phyloP scores from a whole-genome alignment of 2,888 invertebrate genomes.

The Apamea monoglypha region DNA sequence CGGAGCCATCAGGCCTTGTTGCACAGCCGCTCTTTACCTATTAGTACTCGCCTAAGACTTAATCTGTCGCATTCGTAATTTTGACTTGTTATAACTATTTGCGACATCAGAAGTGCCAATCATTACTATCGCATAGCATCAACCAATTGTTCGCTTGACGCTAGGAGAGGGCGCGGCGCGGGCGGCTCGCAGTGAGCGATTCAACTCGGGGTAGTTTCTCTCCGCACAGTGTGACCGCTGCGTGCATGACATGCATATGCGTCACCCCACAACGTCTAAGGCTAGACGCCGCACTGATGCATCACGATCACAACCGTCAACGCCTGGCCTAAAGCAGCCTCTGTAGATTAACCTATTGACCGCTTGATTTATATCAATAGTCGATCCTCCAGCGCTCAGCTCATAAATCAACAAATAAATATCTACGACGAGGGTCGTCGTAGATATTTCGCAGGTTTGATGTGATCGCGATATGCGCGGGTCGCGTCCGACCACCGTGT shows the following conservation, averaged over 20 bases:
- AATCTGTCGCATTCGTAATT: background rate
- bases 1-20: background rate
- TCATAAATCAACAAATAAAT: too few relatives aligned
- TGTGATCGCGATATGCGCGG: too few relatives aligned
- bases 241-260: background rate
- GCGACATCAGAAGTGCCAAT: background rate
- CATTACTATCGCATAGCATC: background rate
- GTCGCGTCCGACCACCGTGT: background rate
- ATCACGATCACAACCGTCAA: background rate
- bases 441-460: too few relatives aligned
- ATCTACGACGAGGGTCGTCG: too few relatives aligned
- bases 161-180: background rate
- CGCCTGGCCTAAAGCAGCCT: background rate
- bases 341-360: background rate
- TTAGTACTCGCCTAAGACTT: background rate
- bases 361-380: too few relatives aligned
- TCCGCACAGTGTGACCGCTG: background rate
- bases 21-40: background rate
- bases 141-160: background rate
- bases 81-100: background rate
- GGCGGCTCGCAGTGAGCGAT: background rate
- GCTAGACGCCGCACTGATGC: background rate
- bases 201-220: background rate
- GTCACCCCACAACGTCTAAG: background rate
- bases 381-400: too few relatives aligned